Conservation (phyloP, 1,140 invertebrate genomes). For the Portunus trituberculatus region DNA sequence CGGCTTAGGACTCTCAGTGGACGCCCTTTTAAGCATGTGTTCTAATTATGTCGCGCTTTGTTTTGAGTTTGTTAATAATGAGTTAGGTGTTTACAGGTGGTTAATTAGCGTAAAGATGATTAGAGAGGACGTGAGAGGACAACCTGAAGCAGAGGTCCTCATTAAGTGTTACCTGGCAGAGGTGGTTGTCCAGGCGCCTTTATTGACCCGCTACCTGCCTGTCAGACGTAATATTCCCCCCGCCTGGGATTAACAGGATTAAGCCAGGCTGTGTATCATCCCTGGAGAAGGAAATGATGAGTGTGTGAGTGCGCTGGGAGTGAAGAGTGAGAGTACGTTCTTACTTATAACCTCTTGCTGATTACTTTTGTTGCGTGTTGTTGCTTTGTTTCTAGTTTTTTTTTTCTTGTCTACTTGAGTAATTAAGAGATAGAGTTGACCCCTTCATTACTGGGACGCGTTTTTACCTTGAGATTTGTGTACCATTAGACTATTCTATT, state of each 20-base stretch:
- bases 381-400: neutral
- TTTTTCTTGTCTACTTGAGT: neutral
- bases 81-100: neutral
- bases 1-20: too few relatives aligned
- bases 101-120: constrained; percentile 14
- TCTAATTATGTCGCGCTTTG: neutral
- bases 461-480: too few relatives aligned
- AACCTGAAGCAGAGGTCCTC: neutral
- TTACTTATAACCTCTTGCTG: neutral
- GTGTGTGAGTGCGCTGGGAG: neutral
- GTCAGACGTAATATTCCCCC: neutral
- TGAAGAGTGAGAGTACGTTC: neutral
- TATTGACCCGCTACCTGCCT: neutral
- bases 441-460: too few relatives aligned
- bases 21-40: neutral
- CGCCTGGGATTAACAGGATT: neutral
- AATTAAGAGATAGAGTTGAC: neutral
- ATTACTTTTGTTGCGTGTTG: neutral
- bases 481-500: too few relatives aligned
- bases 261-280: neutral
- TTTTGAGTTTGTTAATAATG: constrained; percentile 11
- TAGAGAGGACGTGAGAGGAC: neutral
- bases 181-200: neutral
- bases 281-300: neutral
- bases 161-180: neutral